Percentiles rank a stretch among this genome's conserved stretches.
Conservation (phyloP, 2,113 vertebrate genomes). For the Thunnus maccoyii region DNA sequence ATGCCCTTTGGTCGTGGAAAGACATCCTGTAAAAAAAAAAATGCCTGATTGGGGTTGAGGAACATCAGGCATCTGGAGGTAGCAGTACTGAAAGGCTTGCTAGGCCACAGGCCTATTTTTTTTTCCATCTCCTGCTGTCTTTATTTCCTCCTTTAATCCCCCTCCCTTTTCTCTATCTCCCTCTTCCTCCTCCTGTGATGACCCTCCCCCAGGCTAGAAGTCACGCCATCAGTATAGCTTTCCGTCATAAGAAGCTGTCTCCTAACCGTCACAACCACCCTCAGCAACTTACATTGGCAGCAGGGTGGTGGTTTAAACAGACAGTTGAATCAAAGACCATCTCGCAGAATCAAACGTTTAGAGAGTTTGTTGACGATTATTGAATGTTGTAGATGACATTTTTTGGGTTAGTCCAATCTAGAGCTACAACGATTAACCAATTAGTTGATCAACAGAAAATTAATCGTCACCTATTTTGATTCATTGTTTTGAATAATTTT, state of each 20-base stretch:
- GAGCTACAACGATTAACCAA: too few relatives aligned
- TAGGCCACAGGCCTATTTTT: constrained; percentile 43
- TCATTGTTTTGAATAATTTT: too few relatives aligned
- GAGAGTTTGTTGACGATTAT: constrained; percentile 4
- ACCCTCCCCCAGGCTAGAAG: constrained; percentile 81
- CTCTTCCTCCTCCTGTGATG: constrained; percentile 69
- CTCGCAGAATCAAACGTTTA: constrained; percentile 10
- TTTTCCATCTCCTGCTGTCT: constrained; percentile 51
- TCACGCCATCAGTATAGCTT: constrained; percentile 83
- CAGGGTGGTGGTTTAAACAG: constrained; percentile 61
- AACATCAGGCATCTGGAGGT: constrained; percentile 77
- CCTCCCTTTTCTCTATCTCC: constrained; percentile 51
- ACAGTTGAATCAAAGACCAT: constrained; percentile 62
- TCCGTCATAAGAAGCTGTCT: constrained; percentile 79
- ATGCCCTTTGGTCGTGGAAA: constrained; percentile 82
- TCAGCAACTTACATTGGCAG: constrained; percentile 59
- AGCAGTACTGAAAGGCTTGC: constrained; percentile 48
- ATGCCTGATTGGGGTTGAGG: constrained; percentile 70
- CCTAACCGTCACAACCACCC: constrained; percentile 70
- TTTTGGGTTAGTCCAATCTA: background rate
- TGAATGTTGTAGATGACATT: background rate
- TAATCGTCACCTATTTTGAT: too few relatives aligned
- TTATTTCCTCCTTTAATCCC: constrained; percentile 54
- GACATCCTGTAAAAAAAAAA: constrained; percentile 47
- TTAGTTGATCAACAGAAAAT: too few relatives aligned